Evolutionary conservation across 1,140 invertebrate species (phyloP), one percentile per base, ranked within the genome.

Genomic region (Hypsibius dujardini): DNA sequence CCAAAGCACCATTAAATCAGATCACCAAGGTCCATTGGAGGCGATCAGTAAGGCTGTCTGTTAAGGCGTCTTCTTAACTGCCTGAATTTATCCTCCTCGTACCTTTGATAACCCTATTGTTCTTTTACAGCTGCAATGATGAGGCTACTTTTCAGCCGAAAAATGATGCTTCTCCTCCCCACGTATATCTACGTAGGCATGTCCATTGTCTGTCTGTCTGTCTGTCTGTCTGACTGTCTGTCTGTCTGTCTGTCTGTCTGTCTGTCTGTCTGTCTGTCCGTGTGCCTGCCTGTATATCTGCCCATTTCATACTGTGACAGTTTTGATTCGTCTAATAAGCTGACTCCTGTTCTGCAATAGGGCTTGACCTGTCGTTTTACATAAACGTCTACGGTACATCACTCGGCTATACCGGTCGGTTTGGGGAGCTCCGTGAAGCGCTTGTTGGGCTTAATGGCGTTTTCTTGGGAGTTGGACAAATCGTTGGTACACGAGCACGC

Each of bases 321-420:
- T 28, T 28, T n/a, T 56, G 50, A 56, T 56, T 56, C n/a, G 50
- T 12, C n/a, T n/a, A 56, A n/a, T 12, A 56, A 56, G 50, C 50
- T 7, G n/a, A 56, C 50, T 56, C 7, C 50, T 56, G 7, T 67
- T 67, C 12, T 70, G 71, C 71, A 73, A 73, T 79, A 89, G 94
- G 94, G 62, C 78, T 96, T 46, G 90, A 92, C 73, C 79, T 95
- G 47, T 92, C 91, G 0, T 97, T 96, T 83, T 95, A 89, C 80
- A 92, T 90, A 77, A 92, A 90, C 1, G 91, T 98, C 0, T 97
- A 96, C 79, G 88, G 90, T n/a, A 84, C 90, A 0, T 86, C 88
- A 75, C 86, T 96, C 73, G 89, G 90, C 1, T 90, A 90, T 74
- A 95, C 90, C 0, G 77, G 83, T 62, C 77, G 81, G 7, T 87